Evolutionary conservation across 2,113 vertebrate genomes (phyloP), one percentile per base, ranked within the genome.

Genomic region (Hystrix brachyura): DNA sequence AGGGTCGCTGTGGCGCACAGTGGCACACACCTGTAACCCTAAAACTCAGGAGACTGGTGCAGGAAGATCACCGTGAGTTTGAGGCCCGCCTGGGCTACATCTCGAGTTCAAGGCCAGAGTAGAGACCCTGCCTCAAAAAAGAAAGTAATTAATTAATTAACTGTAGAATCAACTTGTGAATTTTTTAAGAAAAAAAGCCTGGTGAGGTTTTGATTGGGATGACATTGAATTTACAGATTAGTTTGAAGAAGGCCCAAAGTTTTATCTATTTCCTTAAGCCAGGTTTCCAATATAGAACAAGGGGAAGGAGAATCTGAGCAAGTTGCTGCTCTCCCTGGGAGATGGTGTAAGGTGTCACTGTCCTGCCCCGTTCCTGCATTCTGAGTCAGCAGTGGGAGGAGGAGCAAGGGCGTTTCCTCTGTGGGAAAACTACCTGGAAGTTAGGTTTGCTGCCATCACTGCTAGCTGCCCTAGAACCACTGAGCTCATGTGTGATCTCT

Each of bases 221-320:
- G 91, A 48, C 29, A 67, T 46, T 92, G 32, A 80, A 74, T 92
- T 76, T 86, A 57, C n/a, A 96, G 53, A 55, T 89, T 69, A 89
- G 67, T 91, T 80, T 96, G 53, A 18, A 67, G 32, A 81, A 81
- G 27, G 85, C 15, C 48, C 53, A 23, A 64, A 72, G 38, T 94
- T 91, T 91, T 87, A 95, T 55, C 43, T 67, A 92, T 86, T 86
- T 87, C n/a, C 62, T 90, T 94, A 90, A 67, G 12, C 29, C 83
- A 90, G 15, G n/a, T 92, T 74, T 78, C 57, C 87, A 38, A 51
- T 55, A 32, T 17, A 51, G n/a, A 32, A 21, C 59, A 90, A 29
- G 5, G 7, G 19, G 32, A 43, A 21, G 0, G n/a, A 57, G 15
- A 46, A 46, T 90, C 34, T 82, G 65, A 95, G 53, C 17, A 87